Evolutionary conservation across 1,140 invertebrate genomes (phyloP), one percentile per base, ranked within the genome.

Genomic region (Andricus grossulariae): DNA sequence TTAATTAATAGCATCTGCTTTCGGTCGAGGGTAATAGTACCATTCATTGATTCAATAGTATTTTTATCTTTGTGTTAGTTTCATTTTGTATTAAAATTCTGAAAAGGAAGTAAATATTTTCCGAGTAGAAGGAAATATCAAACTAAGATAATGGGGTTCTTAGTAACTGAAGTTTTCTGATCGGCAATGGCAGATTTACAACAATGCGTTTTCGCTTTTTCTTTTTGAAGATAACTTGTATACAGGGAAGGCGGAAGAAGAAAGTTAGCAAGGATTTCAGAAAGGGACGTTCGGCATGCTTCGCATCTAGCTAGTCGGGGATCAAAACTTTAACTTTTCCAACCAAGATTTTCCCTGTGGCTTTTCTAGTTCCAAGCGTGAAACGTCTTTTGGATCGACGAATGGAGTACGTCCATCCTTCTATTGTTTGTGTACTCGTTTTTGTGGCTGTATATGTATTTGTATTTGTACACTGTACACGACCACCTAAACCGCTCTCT

Each of bases 281-380:
- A 73, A 32, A 45, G 39, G 51, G 72, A 73, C 51, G 21, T 73
- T 73, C 72, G 25, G 50, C 7, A 52, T 54, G 72, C 25, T 21
- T 39, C 50, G 21, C 50, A 73, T 73, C 18, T 12, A 54, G 51
- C 12, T 73, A 16, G 72, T 73, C 21, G n/a, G 25, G 51, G 72
- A 73, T 73, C 72, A 73, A 73, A 73, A 73, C 72, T 73, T 70
- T 73, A 73, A 73, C 72, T 73, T 73, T 72, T 73, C 50, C 72
- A 50, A 51, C 25, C 50, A 25, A 73, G 72, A 73, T 73, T 73
- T 73, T 73, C 72, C 50, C 51, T 52, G 72, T 52, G 72, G 72
- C 49, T 73, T 73, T 55, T 54, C 72, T 39, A 66, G 25, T 32
- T 39, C 1, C 32, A 66, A 66, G 60, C 25, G 25, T 21, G 57